A percentile compares a stretch with the other conserved stretches of the same genome.
phyloP scores from a whole-genome alignment of 2,113 vertebrate genomes.

The Condylura cristata region DNA sequence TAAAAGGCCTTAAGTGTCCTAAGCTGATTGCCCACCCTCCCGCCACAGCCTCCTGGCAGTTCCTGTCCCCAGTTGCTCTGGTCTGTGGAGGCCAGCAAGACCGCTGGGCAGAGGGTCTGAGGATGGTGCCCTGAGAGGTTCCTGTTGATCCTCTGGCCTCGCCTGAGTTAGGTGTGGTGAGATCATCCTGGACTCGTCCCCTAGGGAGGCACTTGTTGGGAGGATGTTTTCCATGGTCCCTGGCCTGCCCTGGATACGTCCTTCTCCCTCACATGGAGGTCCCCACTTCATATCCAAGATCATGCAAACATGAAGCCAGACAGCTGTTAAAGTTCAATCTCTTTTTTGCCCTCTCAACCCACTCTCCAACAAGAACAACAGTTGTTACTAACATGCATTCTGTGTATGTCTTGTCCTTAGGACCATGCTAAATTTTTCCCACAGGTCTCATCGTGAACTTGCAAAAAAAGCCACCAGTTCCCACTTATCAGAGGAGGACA shows the following conservation, averaged over 20 bases:
- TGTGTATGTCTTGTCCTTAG: not conserved
- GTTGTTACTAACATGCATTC: not conserved
- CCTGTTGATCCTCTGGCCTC: not conserved
- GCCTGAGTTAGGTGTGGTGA: not conserved
- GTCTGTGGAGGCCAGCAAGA: not conserved
- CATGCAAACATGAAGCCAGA: not conserved
- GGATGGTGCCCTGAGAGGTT: no score
- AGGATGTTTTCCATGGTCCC: no score
- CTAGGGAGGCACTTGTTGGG: fast-evolving
- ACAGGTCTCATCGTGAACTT: not conserved
- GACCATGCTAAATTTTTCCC: not conserved
- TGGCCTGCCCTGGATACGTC: no score
- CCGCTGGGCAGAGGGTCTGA: not conserved
- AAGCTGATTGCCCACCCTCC: fast-evolving
- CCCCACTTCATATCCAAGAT: not conserved
- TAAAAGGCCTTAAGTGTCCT: fast-evolving
- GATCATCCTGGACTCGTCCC: no score
- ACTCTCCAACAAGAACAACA: not conserved
- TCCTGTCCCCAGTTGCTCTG: no score
- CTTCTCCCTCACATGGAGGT: not conserved
- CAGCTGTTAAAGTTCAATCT: no score
- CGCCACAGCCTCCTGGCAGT: not conserved
- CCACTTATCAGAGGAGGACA: not conserved
- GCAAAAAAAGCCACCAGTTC: not conserved
- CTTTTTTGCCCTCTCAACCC: not conserved